A percentile compares a stretch with the other conserved stretches of the same genome.
Evolutionary conservation across 2,888 invertebrate species (phyloP).

Genomic region (Drosophila peninsularis): DNA sequence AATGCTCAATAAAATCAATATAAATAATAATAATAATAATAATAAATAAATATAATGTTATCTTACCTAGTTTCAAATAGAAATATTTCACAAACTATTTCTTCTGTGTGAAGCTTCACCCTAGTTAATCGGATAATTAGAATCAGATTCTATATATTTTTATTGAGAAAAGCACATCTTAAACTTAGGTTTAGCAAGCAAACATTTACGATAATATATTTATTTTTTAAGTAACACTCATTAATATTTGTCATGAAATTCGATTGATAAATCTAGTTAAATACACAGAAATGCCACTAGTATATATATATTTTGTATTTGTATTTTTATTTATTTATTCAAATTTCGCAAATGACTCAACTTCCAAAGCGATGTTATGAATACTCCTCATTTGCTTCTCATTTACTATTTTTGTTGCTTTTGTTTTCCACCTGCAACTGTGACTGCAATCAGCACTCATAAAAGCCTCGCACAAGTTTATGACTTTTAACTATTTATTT

Average conservation of each 20-base stretch:
- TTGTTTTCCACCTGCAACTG: constrained; percentile 4
- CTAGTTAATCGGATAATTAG: too few species aligned
- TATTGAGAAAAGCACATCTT: not conserved
- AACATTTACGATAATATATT: not conserved
- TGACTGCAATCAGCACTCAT: constrained; percentile 2
- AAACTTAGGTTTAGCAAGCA: not conserved
- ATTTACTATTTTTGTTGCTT: not conserved
- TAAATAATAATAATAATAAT: too few species aligned
- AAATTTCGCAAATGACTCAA: not conserved
- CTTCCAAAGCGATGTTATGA: not conserved
- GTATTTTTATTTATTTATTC: not conserved
- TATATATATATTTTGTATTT: not conserved
- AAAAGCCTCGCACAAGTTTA: constrained; percentile 21
- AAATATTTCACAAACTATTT: not conserved
- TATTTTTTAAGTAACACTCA: not conserved
- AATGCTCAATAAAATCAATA: too few species aligned
- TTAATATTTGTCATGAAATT: not conserved
- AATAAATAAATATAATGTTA: not conserved
- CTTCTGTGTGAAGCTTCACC: too few species aligned
- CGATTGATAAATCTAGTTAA: not conserved
- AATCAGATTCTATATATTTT: too few species aligned
- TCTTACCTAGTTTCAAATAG: not conserved
- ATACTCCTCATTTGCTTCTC: constrained; percentile 13
- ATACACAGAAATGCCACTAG: not conserved
- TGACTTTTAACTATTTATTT: constrained; percentile 24